A percentile compares a stretch with the other conserved stretches of the same genome.
phyloP scores from a whole-genome alignment of 2,888 invertebrate genomes.

The Pseudococcus jackbeardsleyi region DNA sequence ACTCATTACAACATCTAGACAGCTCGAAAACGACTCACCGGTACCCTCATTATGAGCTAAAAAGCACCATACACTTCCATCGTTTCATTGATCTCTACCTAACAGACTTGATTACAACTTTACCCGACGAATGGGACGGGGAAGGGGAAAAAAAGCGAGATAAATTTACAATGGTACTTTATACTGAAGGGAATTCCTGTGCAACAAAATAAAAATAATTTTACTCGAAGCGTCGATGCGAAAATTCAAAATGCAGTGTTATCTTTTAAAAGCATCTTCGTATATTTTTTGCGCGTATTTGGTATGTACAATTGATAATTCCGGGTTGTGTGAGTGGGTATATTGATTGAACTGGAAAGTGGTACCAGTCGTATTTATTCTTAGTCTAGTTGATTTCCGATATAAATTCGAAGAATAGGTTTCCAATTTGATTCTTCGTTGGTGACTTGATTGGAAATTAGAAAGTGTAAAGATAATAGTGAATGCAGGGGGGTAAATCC shows the following conservation, averaged over 20 bases:
- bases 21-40: constrained; percentile 48
- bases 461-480: no score
- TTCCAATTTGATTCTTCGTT: no score
- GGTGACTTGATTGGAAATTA: no score
- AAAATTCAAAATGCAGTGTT: constrained; percentile 51
- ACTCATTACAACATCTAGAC: constrained; percentile 49
- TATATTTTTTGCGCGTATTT: not conserved
- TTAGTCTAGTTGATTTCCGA: no score
- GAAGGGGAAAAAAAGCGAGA: not conserved
- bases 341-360: no score
- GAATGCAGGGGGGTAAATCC: no score
- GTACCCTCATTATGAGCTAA: constrained; percentile 55
- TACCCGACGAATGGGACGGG: not conserved
- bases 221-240: constrained; percentile 44
- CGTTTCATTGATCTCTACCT: constrained; percentile 38
- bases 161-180: constrained; percentile 35
- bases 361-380: no score
- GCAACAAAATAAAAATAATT: constrained; percentile 50
- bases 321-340: not conserved
- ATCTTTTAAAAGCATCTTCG: constrained; percentile 43
- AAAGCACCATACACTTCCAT: constrained; percentile 42
- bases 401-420: no score
- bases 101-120: constrained; percentile 46
- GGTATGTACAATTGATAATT: not conserved
- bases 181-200: constrained; percentile 12